A percentile compares a stretch with the other conserved stretches of the same genome.
phyloP scores from a whole-genome alignment of 2,888 invertebrate species.

The Drosophila recens region DNA sequence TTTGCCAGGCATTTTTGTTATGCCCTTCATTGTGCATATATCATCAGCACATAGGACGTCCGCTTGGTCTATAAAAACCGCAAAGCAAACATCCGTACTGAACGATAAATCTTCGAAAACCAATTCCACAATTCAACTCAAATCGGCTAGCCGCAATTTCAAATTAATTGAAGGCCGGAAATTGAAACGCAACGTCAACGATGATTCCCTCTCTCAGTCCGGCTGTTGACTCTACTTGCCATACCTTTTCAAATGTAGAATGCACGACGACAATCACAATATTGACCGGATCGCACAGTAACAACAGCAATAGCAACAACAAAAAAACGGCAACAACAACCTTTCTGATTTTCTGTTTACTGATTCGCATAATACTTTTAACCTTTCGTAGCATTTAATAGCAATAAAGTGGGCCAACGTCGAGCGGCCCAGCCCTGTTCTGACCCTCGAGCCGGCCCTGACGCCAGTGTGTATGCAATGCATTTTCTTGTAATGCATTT shows the following conservation, averaged over 20 bases:
- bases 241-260: constrained; percentile 33
- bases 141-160: constrained; percentile 67
- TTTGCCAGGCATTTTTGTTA: constrained; percentile 1
- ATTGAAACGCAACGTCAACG: constrained; percentile 65
- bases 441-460: constrained; percentile 5
- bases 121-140: constrained; percentile 50
- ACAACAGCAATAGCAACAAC: constrained; percentile 13
- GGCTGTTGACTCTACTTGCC: background rate
- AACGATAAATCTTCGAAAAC: constrained; percentile 50
- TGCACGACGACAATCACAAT: constrained; percentile 27
- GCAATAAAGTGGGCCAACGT: constrained; percentile 40
- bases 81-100: constrained; percentile 23
- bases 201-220: background rate
- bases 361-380: constrained; percentile 71
- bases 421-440: background rate
- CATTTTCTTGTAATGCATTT: constrained; percentile 73
- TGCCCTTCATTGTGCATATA: background rate
- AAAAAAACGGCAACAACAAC: constrained; percentile 6
- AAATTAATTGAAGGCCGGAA: constrained; percentile 78
- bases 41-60: constrained; percentile 7
- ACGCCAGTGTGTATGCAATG: constrained; percentile 43
- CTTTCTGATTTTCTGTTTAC: constrained; percentile 42
- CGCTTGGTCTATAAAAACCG: constrained; percentile 11
- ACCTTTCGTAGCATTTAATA: constrained; percentile 72
- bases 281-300: constrained; percentile 17